Evolutionary conservation across 2,797 vertebrate genomes (phyloP).

Genomic region (Agapornis canus): DNA sequence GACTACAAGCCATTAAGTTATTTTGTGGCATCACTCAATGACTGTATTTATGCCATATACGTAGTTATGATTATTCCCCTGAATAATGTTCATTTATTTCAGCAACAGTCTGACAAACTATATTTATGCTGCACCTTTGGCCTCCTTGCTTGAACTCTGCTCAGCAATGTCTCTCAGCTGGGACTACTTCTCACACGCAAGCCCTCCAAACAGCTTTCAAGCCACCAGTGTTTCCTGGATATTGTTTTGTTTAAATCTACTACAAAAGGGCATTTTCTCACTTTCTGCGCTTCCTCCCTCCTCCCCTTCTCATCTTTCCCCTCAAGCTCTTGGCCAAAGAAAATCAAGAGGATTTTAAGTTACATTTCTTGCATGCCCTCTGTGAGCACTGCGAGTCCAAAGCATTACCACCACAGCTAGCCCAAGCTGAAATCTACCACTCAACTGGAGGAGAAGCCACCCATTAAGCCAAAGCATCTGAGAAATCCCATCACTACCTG

Average conservation of each 20-base stretch:
- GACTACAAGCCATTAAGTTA: conserved; percentile 20
- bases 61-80: neutral
- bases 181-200: conserved; percentile 52
- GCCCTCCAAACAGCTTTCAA: conserved; percentile 36
- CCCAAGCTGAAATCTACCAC: neutral
- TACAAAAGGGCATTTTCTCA: conserved; percentile 21
- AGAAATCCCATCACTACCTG: neutral
- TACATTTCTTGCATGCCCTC: neutral
- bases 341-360: conserved; percentile 5
- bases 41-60: neutral
- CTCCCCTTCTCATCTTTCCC: neutral
- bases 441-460: neutral
- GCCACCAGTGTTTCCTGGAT: conserved; percentile 13
- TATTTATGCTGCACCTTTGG: conserved; percentile 66
- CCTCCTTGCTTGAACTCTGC: conserved; percentile 65
- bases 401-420: too few species aligned
- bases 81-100: conserved; percentile 48
- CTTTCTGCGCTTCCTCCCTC: neutral
- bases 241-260: conserved; percentile 32
- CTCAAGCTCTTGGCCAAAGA: neutral
- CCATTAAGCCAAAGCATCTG: neutral
- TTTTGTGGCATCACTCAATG: neutral
- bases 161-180: conserved; percentile 51
- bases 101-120: conserved; percentile 46
- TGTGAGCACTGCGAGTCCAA: accelerated